Base-by-base conservation (phyloP, 2,797 vertebrate species). In the Muraenolepis orangiensis region DNA sequence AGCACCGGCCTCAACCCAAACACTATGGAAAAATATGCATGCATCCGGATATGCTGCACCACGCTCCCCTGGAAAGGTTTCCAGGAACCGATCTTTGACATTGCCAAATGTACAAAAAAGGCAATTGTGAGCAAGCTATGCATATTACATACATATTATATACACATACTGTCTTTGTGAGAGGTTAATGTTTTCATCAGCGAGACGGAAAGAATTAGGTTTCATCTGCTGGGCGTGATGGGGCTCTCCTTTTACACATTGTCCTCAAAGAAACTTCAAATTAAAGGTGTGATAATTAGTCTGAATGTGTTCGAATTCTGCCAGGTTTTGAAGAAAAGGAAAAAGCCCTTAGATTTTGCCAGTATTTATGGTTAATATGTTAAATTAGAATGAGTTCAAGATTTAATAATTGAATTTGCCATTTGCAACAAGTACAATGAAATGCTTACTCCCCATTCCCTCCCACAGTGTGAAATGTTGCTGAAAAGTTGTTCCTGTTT, bases 271-370 rank as follows among this genome's bases (percentile, higher is more conserved):
- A 78, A 81, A 81, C 76, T 82, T 66, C 14, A 66, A 78, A 80
- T 78, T 71, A 81, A 82, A 81, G 77, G 75, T 77, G 78, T 76
- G 64, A 69, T 84, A 91, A 89, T 88, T 90, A 88, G 78, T 84
- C 83, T 81, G 75, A 90, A 84, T 85, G 84, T 89, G 87, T 80
- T 84, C 76, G 78, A 87, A 79, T 87, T 81, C 76, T 86, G 81
- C 76, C 81, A 89, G 84, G 76, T 86, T 90, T 88, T 78, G 79
- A 86, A 74, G 72, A 79, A 82, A 88, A 81, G n/a, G n/a, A n/a
- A 26, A 14, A 0, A 64, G n/a, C 51, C 20, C 23, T 64, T 10
- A 26, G 57, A 26, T 64, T 26, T 3, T n/a, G 26, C 23, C 23
- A 67, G 14, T 16, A 30, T 31, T 31, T 67, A 11, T 64, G 57